A percentile compares a stretch with the other conserved stretches of the same genome.
phyloP scores from a whole-genome alignment of 2,888 invertebrate species.

The Cenopis cana region DNA sequence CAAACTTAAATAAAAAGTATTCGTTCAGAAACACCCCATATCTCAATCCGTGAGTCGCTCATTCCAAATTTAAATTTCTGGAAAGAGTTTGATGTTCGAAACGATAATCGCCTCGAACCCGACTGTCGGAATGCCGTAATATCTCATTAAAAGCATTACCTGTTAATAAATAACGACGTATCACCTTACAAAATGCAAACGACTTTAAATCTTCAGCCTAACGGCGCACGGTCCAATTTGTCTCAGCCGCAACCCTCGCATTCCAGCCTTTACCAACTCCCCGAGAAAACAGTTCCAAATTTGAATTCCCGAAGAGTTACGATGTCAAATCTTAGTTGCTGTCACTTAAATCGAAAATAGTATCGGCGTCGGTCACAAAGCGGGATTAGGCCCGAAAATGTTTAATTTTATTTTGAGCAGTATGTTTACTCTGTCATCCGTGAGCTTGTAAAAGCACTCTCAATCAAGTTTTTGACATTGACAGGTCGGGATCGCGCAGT shows the following conservation, averaged over 20 bases:
- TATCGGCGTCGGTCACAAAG: constrained; percentile 55
- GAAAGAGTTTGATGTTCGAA: constrained; percentile 78
- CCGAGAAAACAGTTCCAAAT: constrained; percentile 67
- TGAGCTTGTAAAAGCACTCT: constrained; percentile 66
- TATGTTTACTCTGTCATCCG: constrained; percentile 65
- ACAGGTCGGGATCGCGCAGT: constrained; percentile 57
- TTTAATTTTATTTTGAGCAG: constrained; percentile 58
- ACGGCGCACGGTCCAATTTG: constrained; percentile 58
- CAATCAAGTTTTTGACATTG: constrained; percentile 68
- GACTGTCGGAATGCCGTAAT: constrained; percentile 76
- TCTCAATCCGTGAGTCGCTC: constrained; percentile 71
- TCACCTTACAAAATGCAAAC: constrained; percentile 53
- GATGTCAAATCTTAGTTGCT: constrained; percentile 73
- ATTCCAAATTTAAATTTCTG: constrained; percentile 81
- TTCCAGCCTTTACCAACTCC: constrained; percentile 54
- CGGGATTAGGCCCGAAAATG: constrained; percentile 51
- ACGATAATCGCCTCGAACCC: constrained; percentile 74
- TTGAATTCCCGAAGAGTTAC: constrained; percentile 76
- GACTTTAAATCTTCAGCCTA: constrained; percentile 60
- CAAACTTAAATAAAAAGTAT: constrained; percentile 75
- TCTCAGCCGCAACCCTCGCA: constrained; percentile 50
- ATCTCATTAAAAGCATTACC: constrained; percentile 75
- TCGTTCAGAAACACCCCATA: constrained; percentile 73
- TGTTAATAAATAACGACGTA: constrained; percentile 62
- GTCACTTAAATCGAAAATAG: constrained; percentile 75